Evolutionary conservation across 2,113 vertebrate species (phyloP).

Genomic region (Platichthys flesus): DNA sequence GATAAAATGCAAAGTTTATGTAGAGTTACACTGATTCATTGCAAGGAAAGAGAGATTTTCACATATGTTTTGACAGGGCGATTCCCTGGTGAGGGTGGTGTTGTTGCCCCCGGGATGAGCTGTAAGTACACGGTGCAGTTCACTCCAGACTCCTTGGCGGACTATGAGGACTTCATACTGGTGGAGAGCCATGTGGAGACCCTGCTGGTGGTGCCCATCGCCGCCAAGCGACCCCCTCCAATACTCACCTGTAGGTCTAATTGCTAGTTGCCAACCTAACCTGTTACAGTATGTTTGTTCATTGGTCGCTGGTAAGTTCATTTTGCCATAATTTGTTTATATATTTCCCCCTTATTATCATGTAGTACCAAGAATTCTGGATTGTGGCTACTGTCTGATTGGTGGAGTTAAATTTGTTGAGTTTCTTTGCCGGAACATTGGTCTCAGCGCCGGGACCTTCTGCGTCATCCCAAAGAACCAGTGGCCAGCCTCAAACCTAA

Average conservation of each 20-base stretch:
- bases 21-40: neutral
- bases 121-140: constrained; percentile 91
- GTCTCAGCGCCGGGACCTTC: constrained; percentile 86
- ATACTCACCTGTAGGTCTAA: constrained; percentile 88
- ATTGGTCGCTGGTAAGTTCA: neutral
- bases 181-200: constrained; percentile 87
- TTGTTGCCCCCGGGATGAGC: constrained; percentile 93
- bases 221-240: constrained; percentile 87
- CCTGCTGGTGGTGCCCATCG: constrained; percentile 85
- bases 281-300: neutral
- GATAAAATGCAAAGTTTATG: neutral
- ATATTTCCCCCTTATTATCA: neutral
- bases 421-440: constrained; percentile 88
- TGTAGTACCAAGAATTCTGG: constrained; percentile 86
- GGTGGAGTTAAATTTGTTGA: constrained; percentile 85
- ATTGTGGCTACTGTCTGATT: constrained; percentile 91
- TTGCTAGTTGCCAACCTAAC: too few species aligned
- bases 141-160: constrained; percentile 86
- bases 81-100: constrained; percentile 90
- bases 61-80: constrained; percentile 80
- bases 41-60: neutral
- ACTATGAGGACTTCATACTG: constrained; percentile 88
- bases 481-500: constrained; percentile 85
- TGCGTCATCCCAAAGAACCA: constrained; percentile 85
- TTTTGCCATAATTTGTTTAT: neutral